phyloP scores from a whole-genome alignment of 1,140 invertebrate genomes.

The Pseudomyrmex cubaensis region DNA sequence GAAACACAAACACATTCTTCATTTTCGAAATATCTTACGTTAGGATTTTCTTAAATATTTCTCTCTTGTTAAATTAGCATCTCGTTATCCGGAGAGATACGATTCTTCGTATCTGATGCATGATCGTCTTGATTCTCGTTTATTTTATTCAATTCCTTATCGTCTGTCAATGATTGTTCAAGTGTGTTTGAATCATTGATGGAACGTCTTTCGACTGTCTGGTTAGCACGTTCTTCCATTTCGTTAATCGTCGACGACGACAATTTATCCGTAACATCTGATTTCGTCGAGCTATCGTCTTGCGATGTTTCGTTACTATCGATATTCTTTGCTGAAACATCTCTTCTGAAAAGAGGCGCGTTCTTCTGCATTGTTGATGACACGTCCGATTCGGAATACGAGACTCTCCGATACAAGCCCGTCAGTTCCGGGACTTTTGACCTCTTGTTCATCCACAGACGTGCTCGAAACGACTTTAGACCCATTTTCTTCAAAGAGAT shows the following conservation, averaged over 20 bases:
- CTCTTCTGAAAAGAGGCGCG: neutral
- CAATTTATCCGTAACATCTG: slow-evolving; percentile 13
- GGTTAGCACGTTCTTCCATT: neutral
- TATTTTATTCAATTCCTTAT: slow-evolving; percentile 27
- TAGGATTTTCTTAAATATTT: neutral
- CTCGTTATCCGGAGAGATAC: slow-evolving; percentile 16
- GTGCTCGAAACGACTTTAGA: slow-evolving; percentile 83
- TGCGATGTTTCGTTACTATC: neutral
- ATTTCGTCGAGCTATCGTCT: slow-evolving; percentile 1
- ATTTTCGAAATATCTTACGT: neutral
- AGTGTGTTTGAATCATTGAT: slow-evolving; percentile 2
- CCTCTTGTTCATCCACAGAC: slow-evolving; percentile 68
- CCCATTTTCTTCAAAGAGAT: slow-evolving; percentile 67
- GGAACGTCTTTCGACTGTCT: neutral
- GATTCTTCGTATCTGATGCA: slow-evolving; percentile 9
- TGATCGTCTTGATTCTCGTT: slow-evolving; percentile 11
- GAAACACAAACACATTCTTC: neutral
- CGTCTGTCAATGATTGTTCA: neutral
- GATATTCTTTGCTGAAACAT: neutral
- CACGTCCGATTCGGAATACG: neutral
- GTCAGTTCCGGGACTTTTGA: neutral
- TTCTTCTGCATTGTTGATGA: neutral
- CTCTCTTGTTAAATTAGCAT: slow-evolving; percentile 36
- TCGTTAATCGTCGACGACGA: slow-evolving; percentile 18
- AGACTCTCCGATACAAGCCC: slow-evolving; percentile 27